Evolutionary conservation across 2,888 invertebrate genomes (phyloP).

Genomic region (Watsonalla binaria): DNA sequence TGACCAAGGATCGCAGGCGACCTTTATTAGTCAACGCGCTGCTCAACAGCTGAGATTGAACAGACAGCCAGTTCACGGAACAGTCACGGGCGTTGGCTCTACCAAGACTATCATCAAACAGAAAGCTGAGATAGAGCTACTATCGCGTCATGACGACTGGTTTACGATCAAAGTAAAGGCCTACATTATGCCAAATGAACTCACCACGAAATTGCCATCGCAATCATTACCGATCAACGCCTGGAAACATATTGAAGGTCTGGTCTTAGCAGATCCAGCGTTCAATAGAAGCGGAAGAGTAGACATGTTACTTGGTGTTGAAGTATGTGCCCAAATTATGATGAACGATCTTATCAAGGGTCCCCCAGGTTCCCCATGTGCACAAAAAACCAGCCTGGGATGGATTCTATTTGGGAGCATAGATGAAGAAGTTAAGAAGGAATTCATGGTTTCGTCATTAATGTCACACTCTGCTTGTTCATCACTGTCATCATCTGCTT

Average conservation of each 20-base stretch:
- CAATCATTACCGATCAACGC: constrained; percentile 4
- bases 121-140: constrained; percentile 10
- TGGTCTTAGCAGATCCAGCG: constrained; percentile 16
- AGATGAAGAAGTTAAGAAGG: too few relatives aligned
- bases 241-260: constrained; percentile 11
- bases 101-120: constrained; percentile 12
- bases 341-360: constrained; percentile 5
- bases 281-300: constrained; percentile 14
- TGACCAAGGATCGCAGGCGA: constrained; percentile 21
- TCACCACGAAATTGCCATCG: constrained; percentile 15
- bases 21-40: constrained; percentile 17
- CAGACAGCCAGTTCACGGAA: constrained; percentile 6
- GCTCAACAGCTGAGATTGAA: constrained; percentile 10
- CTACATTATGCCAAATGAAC: constrained; percentile 15
- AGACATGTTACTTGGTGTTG: constrained; percentile 15
- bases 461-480: too few relatives aligned
- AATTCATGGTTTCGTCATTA: too few relatives aligned
- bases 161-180: constrained; percentile 8
- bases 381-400: constrained; percentile 14
- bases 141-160: constrained; percentile 10
- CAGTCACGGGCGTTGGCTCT: constrained; percentile 16
- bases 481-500: too few relatives aligned
- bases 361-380: constrained; percentile 15
- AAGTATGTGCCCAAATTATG: neutral
- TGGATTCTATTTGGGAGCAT: constrained; percentile 14